Evolutionary conservation across 2,113 vertebrate species (phyloP).

Genomic region (Urocolius indicus): DNA sequence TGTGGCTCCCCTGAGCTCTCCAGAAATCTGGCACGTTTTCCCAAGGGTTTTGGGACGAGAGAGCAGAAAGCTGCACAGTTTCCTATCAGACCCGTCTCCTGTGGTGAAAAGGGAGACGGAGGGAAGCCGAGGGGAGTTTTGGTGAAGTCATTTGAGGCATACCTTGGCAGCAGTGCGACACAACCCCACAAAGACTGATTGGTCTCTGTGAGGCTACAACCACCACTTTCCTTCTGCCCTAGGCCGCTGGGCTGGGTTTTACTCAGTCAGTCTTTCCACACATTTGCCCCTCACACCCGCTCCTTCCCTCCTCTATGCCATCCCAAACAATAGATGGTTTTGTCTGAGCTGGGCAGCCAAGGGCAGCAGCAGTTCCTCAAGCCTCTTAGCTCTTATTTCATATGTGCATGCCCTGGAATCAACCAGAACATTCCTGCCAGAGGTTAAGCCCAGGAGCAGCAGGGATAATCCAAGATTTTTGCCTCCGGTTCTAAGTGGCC

Average conservation of each 20-base stretch:
- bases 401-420: background rate
- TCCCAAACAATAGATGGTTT: background rate
- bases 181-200: rapidly evolving
- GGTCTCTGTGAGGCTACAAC: background rate
- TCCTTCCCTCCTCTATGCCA: background rate
- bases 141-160: background rate
- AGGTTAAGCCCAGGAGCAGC: background rate
- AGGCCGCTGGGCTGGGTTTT: background rate
- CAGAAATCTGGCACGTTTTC: background rate
- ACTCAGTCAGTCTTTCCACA: background rate
- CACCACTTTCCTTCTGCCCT: background rate
- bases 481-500: background rate
- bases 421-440: constrained; percentile 51
- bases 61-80: background rate
- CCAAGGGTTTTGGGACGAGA: background rate
- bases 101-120: background rate
- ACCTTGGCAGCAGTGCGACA: background rate
- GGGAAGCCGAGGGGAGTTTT: background rate
- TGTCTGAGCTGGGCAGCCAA: background rate
- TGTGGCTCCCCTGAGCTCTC: rapidly evolving
- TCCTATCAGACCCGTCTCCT: background rate
- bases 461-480: constrained; percentile 3
- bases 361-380: background rate
- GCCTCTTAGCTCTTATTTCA: background rate
- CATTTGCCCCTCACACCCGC: background rate